phyloP scores from a whole-genome alignment of 2,888 invertebrate species.

The Catocala nupta region DNA sequence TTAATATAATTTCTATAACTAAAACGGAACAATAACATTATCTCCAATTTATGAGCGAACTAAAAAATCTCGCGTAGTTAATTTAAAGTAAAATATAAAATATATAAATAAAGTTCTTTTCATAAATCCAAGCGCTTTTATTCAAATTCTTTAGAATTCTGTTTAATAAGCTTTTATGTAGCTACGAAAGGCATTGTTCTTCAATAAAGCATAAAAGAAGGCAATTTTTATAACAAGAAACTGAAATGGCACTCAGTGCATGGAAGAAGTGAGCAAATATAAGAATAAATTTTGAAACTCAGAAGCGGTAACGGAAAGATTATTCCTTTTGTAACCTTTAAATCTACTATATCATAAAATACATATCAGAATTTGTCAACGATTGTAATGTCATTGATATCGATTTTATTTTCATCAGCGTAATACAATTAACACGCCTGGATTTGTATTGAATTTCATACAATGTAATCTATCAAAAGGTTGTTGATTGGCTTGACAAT shows the following conservation, averaged over 20 bases:
- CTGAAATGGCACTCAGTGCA: constrained; percentile 51
- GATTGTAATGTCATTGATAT: not conserved
- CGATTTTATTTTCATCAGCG: constrained; percentile 1
- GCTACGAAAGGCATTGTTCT: constrained; percentile 16
- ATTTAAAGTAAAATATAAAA: not conserved
- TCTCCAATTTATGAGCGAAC: no score
- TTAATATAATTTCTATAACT: no score
- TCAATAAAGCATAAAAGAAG: constrained; percentile 29
- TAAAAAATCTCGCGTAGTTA: not conserved
- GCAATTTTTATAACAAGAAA: constrained; percentile 42
- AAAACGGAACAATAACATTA: no score
- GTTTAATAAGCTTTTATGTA: constrained; percentile 6
- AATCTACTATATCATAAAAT: not conserved
- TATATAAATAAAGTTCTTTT: not conserved
- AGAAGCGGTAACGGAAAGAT: constrained; percentile 39
- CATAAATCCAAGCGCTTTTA: not conserved
- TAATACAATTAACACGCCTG: constrained; percentile 2
- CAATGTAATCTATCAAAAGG: constrained; percentile 40
- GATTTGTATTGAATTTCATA: constrained; percentile 20
- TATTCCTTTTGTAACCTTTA: constrained; percentile 38
- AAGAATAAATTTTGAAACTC: constrained; percentile 57
- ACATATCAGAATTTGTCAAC: not conserved
- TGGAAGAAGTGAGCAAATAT: constrained; percentile 51
- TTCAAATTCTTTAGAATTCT: not conserved
- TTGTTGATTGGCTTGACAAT: constrained; percentile 38